Conservation (phyloP, 2,888 invertebrate genomes). For the Hydrotaea diabolus region DNA sequence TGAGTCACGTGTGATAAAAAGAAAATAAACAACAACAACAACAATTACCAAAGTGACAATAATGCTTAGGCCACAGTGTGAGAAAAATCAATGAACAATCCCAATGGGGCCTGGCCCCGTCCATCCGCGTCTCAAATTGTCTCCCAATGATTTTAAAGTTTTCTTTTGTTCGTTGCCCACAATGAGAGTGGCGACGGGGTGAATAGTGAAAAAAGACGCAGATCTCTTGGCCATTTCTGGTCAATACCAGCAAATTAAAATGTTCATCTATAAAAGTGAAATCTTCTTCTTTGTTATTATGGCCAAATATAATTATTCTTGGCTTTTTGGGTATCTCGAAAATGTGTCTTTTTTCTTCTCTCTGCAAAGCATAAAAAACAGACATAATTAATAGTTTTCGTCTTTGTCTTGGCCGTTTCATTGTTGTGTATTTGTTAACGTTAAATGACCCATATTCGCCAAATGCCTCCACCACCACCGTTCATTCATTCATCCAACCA, state of each 20-base stretch:
- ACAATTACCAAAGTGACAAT: background rate
- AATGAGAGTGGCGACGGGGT: background rate
- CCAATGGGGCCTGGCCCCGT: no score
- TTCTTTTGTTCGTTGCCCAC: background rate
- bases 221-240: background rate
- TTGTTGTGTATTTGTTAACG: constrained; percentile 33
- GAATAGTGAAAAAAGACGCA: background rate
- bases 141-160: background rate
- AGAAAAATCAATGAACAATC: constrained; percentile 65
- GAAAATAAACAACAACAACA: background rate
- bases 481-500: no score
- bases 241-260: background rate
- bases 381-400: constrained; percentile 41
- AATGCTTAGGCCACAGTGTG: background rate
- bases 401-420: constrained; percentile 29
- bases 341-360: constrained; percentile 18
- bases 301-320: constrained; percentile 4
- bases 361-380: background rate
- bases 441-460: constrained; percentile 59
- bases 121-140: background rate
- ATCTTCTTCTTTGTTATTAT: constrained; percentile 8
- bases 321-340: background rate
- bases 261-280: constrained; percentile 39
- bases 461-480: constrained; percentile 2
- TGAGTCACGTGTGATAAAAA: constrained; percentile 65